A percentile compares a stretch with the other conserved stretches of the same genome.
These are phyloP conservation scores for Odontesthes bonariensis DNA, from an alignment of 2,113 vertebrate species.

Conservation along the genomic window DNA sequence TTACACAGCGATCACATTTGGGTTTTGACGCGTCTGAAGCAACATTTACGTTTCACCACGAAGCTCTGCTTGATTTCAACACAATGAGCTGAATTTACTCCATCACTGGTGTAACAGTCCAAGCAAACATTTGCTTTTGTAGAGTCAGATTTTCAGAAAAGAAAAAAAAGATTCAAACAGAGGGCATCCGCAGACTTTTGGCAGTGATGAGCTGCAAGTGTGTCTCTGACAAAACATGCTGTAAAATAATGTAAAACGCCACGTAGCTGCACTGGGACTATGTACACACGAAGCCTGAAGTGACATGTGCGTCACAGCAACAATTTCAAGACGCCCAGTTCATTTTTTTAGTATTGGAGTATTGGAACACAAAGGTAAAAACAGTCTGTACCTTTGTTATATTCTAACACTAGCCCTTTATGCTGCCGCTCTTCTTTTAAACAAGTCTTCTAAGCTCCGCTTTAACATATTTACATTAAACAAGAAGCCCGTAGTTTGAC, in stretches of 20 bases:
- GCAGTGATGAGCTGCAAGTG: not conserved
- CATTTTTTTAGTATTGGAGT: too few relatives aligned
- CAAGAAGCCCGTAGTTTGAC: not conserved
- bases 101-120: conserved; percentile 11
- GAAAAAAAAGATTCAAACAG: not conserved
- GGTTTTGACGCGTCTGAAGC: too few relatives aligned
- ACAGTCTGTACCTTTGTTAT: too few relatives aligned
- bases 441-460: too few relatives aligned
- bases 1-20: too few relatives aligned
- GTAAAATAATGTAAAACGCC: too few relatives aligned
- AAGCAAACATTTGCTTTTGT: not conserved
- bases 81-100: not conserved
- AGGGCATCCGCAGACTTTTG: not conserved
- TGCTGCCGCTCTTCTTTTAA: too few relatives aligned
- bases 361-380: too few relatives aligned
- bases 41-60: too few relatives aligned
- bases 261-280: too few relatives aligned
- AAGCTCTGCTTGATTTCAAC: not conserved
- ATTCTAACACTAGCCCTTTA: too few relatives aligned
- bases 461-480: too few relatives aligned
- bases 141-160: not conserved
- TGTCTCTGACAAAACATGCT: not conserved
- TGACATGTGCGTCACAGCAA: not conserved
- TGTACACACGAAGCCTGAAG: not conserved
- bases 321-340: not conserved